Base-by-base conservation (phyloP, 2,113 vertebrate genomes). In the Syngnathus floridae region DNA sequence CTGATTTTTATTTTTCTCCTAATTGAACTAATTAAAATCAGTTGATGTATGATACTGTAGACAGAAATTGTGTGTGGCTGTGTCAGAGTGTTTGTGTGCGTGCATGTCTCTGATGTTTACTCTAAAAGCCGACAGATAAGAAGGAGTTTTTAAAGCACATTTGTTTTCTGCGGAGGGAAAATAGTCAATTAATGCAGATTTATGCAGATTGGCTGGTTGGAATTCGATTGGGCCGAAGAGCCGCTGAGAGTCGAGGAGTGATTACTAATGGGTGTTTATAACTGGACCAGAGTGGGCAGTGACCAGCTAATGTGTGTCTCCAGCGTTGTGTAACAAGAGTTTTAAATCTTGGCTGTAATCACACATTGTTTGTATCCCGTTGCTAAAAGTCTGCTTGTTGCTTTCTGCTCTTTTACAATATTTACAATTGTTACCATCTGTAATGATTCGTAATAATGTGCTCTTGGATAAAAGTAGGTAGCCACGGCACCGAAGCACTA, bases 121-220 rank as follows among this genome's bases (percentile, higher is more conserved):
- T 71, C 72, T 73, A 64, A 73, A 67, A 70, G 64, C 68, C 8
- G 10, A 65, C 57, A 66, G 71, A 78, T 72, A 71, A 74, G 69
- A 65, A 70, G 43, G 43, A 46, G 68, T 17, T 66, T 76, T 74
- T 73, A 61, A 77, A 82, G 62, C 76, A 70, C 80, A 72, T 82
- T 85, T 81, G 81, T 79, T 81, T 79, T 85, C 70, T 64, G 66
- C 22, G 60, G 64, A 72, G 70, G 62, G 62, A 73, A 75, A 81
- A 76, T 77, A n/a, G 56, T 35, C 69, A 65, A 85, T 83, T 78
- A 78, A 82, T 83, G 81, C 73, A 85, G 81, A 85, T 85, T 83
- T 83, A 85, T 85, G 83, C 78, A 81, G 81, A 85, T 83, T 79
- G 76, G 76, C 78, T 77, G 66, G 73, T 78, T 76, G 71, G 66